Conservation (phyloP, 2,113 vertebrate genomes). For the Thymallus thymallus region DNA sequence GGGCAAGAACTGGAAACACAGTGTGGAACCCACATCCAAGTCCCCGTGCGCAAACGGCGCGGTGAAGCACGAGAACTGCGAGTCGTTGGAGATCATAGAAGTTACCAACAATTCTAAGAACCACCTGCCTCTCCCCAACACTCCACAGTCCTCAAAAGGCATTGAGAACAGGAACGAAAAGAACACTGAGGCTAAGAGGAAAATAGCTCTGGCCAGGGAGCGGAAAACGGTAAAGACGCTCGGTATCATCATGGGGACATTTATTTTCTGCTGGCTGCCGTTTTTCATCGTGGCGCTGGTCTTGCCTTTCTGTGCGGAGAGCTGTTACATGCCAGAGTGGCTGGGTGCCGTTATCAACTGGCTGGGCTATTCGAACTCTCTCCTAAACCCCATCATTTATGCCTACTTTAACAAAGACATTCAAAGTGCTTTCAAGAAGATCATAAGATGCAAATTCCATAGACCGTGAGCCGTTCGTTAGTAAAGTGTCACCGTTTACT, state of each 20-base stretch:
- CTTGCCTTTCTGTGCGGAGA: conserved; percentile 87
- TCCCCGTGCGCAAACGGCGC: conserved; percentile 83
- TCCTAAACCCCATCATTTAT: conserved; percentile 96
- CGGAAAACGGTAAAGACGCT: conserved; percentile 95
- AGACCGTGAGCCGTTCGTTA: conserved; percentile 64
- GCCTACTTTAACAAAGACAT: conserved; percentile 99
- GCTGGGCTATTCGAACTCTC: conserved; percentile 97
- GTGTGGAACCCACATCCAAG: conserved; percentile 67
- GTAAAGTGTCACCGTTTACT: neutral
- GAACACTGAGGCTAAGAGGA: conserved; percentile 83
- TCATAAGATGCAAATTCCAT: conserved; percentile 93
- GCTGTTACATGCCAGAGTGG: conserved; percentile 89
- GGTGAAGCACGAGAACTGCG: conserved; percentile 76
- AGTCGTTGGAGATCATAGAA: conserved; percentile 86
- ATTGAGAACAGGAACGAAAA: conserved; percentile 81
- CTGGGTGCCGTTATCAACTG: conserved; percentile 92
- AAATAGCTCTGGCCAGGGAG: conserved; percentile 89
- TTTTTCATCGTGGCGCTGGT: conserved; percentile 97
- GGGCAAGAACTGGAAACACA: conserved; percentile 73
- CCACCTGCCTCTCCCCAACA: conserved; percentile 84
- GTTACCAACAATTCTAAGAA: conserved; percentile 81
- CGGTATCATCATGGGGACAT: conserved; percentile 99
- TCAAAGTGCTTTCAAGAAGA: conserved; percentile 97
- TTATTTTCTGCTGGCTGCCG: conserved; percentile 97
- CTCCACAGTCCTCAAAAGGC: conserved; percentile 65